Conservation (phyloP, 1,140 invertebrate species). For the Leptonema lineaticorne region DNA sequence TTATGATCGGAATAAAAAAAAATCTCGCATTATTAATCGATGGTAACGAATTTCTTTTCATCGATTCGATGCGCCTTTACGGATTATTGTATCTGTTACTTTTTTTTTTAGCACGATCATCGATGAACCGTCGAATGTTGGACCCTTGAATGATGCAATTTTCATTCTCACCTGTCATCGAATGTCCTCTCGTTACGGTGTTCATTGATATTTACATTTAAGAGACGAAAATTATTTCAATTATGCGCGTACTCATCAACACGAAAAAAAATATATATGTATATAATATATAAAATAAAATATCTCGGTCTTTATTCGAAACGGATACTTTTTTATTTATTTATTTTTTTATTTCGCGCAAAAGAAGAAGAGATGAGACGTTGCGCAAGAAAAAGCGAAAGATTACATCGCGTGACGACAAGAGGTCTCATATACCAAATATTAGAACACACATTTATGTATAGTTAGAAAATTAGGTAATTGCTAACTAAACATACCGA, state of each 20-base stretch:
- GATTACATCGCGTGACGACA: conserved; percentile 31
- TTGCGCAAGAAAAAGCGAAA: conserved; percentile 18
- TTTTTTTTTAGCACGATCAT: not conserved
- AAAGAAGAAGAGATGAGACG: not conserved
- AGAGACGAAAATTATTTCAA: no score
- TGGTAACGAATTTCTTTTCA: not conserved
- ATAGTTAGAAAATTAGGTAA: conserved; percentile 30
- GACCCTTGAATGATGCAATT: not conserved
- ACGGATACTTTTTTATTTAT: no score
- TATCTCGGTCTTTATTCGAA: no score
- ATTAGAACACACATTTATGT: conserved; percentile 32
- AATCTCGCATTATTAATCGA: no score
- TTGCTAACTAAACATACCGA: conserved; percentile 29
- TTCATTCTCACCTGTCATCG: conserved; percentile 4
- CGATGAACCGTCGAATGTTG: not conserved
- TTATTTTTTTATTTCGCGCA: not conserved
- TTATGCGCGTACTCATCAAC: no score
- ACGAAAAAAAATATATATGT: no score
- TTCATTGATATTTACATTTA: no score
- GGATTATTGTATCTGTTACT: no score
- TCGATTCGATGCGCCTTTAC: not conserved
- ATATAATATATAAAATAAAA: no score
- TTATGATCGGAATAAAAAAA: no score
- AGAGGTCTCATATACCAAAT: conserved; percentile 31
- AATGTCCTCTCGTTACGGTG: conserved; percentile 21